These are phyloP conservation scores for Gopherus flavomarginatus DNA, from an alignment of 2,113 vertebrate genomes.

Conservation along the genomic window DNA sequence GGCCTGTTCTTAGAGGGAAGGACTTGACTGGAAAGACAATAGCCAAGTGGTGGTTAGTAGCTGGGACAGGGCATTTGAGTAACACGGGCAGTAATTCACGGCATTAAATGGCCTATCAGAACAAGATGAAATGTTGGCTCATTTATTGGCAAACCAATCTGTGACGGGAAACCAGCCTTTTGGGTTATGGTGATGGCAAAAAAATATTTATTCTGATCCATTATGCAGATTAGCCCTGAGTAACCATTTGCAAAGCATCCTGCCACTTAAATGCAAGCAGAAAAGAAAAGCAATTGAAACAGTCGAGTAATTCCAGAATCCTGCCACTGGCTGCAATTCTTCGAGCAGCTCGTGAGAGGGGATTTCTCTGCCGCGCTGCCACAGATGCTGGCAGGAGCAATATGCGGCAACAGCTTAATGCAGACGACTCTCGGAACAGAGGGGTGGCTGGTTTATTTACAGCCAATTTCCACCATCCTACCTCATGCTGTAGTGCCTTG, in stretches of 20 bases:
- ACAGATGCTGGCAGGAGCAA: not conserved
- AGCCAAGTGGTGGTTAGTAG: not conserved
- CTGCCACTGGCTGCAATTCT: not conserved
- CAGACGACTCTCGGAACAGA: not conserved
- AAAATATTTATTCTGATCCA: not conserved
- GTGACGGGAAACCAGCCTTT: not conserved
- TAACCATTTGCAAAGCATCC: not conserved
- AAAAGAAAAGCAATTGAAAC: not conserved
- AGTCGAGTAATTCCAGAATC: not conserved
- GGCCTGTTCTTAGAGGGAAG: not conserved
- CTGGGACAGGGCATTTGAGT: not conserved
- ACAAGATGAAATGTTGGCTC: not conserved
- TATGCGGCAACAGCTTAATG: not conserved
- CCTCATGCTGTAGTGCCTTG: not conserved
- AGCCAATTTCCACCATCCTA: not conserved
- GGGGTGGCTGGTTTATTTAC: not conserved
- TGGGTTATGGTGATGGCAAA: not conserved
- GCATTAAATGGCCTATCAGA: not conserved
- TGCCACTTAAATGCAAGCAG: not conserved
- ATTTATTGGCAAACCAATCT: not conserved
- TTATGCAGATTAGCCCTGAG: not conserved
- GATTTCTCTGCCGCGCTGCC: not conserved
- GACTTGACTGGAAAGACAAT: not conserved
- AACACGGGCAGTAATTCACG: not conserved
- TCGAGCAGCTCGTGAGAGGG: not conserved